Evolutionary conservation across 1,140 invertebrate species (phyloP), one percentile per base, ranked within the genome.

Genomic region (Drosophila ambigua): DNA sequence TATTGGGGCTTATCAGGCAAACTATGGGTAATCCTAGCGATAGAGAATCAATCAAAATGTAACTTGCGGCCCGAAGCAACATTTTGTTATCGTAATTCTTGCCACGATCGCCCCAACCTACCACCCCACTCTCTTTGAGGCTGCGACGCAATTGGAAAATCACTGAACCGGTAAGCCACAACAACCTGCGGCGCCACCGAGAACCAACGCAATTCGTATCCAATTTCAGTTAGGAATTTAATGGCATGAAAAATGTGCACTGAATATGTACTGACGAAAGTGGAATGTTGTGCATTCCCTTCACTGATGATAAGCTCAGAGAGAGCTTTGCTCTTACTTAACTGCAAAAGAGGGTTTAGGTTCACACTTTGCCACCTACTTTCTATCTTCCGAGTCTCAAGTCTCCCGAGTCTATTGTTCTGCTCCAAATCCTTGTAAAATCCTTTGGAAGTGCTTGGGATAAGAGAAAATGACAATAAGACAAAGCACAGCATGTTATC

Each of bases 101-200:
- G 16, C 43, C 24, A 61, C n/a, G 44, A 63, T 63, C 4, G 13
- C 15, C 23, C 2, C 7, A 15, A 45, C n/a, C 16, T 13, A 8
- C 9, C 9, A 16, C 11, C 50, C 31, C 20, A 24, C 23, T 13
- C 11, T 39, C 35, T 65, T 24, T 50, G 64, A 65, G 46, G 13
- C 35, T 64, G 75, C 78, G 54, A 78, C 83, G 81, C 74, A 84
- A 82, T 77, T 72, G 62, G 43, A 77, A 83, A 83, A 63, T 72
- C 75, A 84, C 61, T 83, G 69, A 83, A 55, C 74, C 62, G 50
- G 57, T 54, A 52, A 69, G 52, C 49, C 62, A 52, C 24, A 11
- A 45, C 35, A 64, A 63, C 57, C 49, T 77, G 80, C 72, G 80
- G 72, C 81, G 81, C 80, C 71, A 63, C 50, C 71, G 49, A 43